Conservation (phyloP, 2,888 invertebrate genomes). For the Abrostola tripartita region DNA sequence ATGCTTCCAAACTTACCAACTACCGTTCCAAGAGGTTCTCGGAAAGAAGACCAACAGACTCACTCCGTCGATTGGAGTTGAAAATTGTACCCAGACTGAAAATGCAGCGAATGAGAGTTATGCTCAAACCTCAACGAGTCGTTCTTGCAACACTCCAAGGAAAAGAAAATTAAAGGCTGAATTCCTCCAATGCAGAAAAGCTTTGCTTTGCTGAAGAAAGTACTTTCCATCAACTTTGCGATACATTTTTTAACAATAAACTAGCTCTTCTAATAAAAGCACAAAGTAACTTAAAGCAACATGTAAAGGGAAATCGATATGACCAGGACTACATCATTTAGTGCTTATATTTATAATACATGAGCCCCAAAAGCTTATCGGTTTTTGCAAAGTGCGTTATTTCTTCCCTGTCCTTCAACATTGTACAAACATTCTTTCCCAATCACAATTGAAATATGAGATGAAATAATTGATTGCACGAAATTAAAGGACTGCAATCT, state of each 20-base stretch:
- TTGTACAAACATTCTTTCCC: constrained; percentile 20
- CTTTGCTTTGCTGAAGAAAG: constrained; percentile 26
- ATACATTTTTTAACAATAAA: constrained; percentile 29
- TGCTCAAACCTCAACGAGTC: no score
- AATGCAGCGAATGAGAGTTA: no score
- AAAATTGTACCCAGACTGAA: no score
- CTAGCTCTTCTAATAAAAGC: constrained; percentile 35
- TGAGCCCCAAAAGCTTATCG: constrained; percentile 31
- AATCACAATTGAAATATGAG: constrained; percentile 28
- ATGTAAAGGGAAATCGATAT: constrained; percentile 36
- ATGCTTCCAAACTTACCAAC: no score
- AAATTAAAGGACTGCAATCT: constrained; percentile 29
- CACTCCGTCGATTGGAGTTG: no score
- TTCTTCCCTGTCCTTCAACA: constrained; percentile 22
- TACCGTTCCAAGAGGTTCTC: no score
- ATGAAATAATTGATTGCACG: constrained; percentile 45
- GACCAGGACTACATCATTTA: constrained; percentile 34
- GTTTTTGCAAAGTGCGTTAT: constrained; percentile 30
- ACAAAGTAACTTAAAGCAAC: constrained; percentile 27
- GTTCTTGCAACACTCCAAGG: no score
- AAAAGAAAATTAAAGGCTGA: no score
- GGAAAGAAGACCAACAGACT: no score
- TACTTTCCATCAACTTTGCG: constrained; percentile 26
- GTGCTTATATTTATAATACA: constrained; percentile 26
- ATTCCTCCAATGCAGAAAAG: no score